phyloP scores from a whole-genome alignment of 2,113 vertebrate species.

The Bucco capensis region DNA sequence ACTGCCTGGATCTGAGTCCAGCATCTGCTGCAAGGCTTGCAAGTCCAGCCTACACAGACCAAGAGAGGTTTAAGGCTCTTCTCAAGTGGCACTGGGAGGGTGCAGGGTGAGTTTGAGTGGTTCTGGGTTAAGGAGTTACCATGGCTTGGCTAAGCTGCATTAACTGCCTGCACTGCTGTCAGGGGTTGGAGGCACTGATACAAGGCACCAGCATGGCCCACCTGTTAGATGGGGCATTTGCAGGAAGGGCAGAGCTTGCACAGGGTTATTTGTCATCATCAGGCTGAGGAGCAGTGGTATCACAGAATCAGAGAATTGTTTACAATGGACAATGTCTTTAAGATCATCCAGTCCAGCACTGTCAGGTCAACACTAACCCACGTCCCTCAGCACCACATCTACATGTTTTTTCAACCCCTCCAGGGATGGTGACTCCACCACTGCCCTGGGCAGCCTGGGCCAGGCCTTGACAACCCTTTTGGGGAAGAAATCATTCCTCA shows the following conservation, averaged over 20 bases:
- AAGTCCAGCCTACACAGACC: background rate
- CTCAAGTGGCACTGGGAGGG: background rate
- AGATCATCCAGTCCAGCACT: no score
- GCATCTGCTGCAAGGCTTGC: background rate
- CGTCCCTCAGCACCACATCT: no score
- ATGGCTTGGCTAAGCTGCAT: rapidly evolving
- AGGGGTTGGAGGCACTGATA: rapidly evolving
- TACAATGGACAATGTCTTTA: no score
- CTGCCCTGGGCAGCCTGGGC: no score
- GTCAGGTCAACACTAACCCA: no score
- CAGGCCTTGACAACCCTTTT: no score
- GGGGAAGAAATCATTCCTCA: no score
- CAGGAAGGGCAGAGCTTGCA: background rate
- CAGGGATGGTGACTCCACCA: no score
- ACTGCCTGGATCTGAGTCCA: rapidly evolving
- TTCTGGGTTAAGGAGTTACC: background rate
- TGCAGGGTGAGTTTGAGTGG: background rate
- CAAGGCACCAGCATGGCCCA: rapidly evolving
- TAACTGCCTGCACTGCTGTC: background rate
- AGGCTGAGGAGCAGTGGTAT: background rate
- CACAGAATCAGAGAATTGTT: no score
- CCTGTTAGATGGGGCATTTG: rapidly evolving
- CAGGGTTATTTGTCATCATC: rapidly evolving
- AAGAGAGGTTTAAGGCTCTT: background rate
- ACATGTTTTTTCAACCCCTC: no score